These are phyloP conservation scores for Plecotus auritus DNA, from an alignment of 2,113 vertebrate genomes.

Conservation along the genomic window DNA sequence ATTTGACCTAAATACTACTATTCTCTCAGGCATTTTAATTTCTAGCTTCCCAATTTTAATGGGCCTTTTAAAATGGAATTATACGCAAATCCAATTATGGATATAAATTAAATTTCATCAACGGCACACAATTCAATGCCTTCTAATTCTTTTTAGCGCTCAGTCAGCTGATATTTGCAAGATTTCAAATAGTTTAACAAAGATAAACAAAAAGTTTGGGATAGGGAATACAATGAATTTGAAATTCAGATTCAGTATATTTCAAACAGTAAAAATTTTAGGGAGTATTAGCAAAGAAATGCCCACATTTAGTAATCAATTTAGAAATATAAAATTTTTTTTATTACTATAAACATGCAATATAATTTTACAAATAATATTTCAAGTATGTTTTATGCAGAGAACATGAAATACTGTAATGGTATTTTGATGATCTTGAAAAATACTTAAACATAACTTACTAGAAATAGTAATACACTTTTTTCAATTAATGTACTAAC, in stretches of 20 bases:
- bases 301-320: background rate
- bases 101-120: constrained; percentile 49
- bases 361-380: background rate
- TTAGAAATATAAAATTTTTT: background rate
- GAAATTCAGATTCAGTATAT: background rate
- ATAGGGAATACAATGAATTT: background rate
- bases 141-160: constrained; percentile 19
- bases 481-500: background rate
- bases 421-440: background rate
- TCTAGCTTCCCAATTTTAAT: constrained; percentile 13
- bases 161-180: background rate
- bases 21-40: background rate
- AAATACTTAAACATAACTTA: background rate
- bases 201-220: background rate
- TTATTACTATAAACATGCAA: background rate
- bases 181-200: background rate
- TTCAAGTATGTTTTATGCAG: background rate
- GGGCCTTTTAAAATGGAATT: constrained; percentile 36
- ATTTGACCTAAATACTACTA: background rate
- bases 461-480: background rate
- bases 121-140: background rate
- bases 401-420: background rate
- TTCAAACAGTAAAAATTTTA: background rate
- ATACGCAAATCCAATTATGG: constrained; percentile 32
- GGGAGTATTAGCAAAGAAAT: background rate